phyloP scores from a whole-genome alignment of 2,113 vertebrate genomes.

The Callipepla californica region DNA sequence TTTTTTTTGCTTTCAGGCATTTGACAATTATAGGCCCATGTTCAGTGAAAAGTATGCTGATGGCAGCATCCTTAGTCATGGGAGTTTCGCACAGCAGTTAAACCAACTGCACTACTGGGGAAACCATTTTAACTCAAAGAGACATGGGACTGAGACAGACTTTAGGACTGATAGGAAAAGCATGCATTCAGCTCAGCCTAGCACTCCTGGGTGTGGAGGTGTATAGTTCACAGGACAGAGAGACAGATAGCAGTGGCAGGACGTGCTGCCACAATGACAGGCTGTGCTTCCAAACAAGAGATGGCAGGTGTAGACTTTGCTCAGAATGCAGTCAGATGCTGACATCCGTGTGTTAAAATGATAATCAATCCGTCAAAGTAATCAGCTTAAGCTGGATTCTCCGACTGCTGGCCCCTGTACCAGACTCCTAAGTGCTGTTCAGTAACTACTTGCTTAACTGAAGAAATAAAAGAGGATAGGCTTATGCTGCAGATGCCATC shows the following conservation, averaged over 20 bases:
- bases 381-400: neutral
- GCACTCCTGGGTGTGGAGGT: neutral
- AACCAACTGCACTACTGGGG: neutral
- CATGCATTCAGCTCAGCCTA: neutral
- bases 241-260: neutral
- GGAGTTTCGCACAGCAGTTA: neutral
- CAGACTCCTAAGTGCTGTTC: neutral
- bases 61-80: neutral
- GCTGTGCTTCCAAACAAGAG: neutral
- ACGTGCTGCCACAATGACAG: neutral
- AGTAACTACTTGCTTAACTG: slow-evolving; percentile 30
- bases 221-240: neutral
- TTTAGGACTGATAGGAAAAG: neutral
- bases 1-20: neutral
- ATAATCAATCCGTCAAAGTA: neutral
- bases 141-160: neutral
- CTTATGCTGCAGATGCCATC: neutral
- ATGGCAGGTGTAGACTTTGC: neutral
- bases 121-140: neutral
- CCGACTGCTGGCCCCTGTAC: neutral
- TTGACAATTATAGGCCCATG: neutral
- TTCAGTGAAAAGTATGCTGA: neutral
- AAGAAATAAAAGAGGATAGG: slow-evolving; percentile 5
- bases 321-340: neutral
- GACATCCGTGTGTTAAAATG: neutral